Conservation (phyloP, 2,888 invertebrate species). For the Phorcus lineatus region DNA sequence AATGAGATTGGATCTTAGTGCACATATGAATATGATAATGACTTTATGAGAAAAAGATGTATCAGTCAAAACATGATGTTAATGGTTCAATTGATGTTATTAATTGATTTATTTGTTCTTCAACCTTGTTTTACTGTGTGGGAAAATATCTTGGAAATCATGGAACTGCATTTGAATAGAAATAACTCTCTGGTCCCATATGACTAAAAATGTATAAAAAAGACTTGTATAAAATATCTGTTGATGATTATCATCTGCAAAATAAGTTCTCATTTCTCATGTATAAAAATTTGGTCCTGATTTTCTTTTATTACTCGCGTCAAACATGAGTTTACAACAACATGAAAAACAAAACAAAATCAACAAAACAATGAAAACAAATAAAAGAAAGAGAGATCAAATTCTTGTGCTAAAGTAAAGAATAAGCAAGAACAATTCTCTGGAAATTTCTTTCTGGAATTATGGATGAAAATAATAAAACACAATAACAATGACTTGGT, state of each 20-base stretch:
- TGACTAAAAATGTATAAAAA: too few species aligned
- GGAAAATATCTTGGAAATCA: too few species aligned
- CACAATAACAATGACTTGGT: neutral
- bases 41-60: too few species aligned
- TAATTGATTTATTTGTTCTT: too few species aligned
- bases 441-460: neutral
- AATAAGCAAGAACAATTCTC: neutral
- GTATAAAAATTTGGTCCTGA: neutral
- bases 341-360: neutral
- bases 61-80: too few species aligned
- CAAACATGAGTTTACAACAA: neutral
- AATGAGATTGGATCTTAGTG: too few species aligned
- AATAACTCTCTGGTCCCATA: too few species aligned
- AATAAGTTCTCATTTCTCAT: neutral
- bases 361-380: neutral
- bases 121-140: too few species aligned
- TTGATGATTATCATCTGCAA: neutral
- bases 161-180: too few species aligned
- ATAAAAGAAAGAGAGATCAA: neutral
- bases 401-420: neutral
- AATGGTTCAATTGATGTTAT: too few species aligned
- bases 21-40: too few species aligned
- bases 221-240: neutral
- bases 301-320: neutral
- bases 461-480: neutral